phyloP scores from a whole-genome alignment of 1,140 invertebrate species.

The Asbolus verrucosus region DNA sequence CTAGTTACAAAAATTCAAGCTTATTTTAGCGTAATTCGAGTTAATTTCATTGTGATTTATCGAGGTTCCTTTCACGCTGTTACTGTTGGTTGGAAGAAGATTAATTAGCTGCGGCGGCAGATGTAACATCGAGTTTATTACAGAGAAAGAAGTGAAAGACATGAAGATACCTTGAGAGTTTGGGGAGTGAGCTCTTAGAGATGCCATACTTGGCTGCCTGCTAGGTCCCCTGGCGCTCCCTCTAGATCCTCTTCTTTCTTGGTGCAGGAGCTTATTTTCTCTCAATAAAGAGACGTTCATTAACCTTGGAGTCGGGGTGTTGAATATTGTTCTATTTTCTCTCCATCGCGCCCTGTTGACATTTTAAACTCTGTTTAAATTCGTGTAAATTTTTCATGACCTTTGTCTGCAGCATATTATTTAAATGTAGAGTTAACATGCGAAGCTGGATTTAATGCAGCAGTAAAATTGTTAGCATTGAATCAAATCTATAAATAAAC shows the following conservation, averaged over 20 bases:
- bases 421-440: not conserved
- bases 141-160: conserved; percentile 17
- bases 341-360: conserved; percentile 83
- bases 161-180: conserved; percentile 76
- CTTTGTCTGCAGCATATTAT: not conserved
- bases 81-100: too few relatives aligned
- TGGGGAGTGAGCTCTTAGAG: conserved; percentile 82
- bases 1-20: too few relatives aligned
- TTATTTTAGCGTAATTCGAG: too few relatives aligned
- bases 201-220: conserved; percentile 84
- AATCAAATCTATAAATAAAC: too few relatives aligned
- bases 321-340: conserved; percentile 93
- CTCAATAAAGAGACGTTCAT: conserved; percentile 88
- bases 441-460: too few relatives aligned
- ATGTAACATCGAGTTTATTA: too few relatives aligned
- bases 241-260: conserved; percentile 81
- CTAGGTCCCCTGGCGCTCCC: conserved; percentile 80
- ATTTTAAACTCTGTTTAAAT: not conserved
- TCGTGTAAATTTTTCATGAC: not conserved
- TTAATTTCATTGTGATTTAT: too few relatives aligned
- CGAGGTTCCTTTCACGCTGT: too few relatives aligned
- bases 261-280: conserved; percentile 83
- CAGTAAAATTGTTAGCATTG: too few relatives aligned
- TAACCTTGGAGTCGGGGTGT: conserved; percentile 90
- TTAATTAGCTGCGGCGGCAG: too few relatives aligned